Base-by-base conservation (phyloP, 2,888 invertebrate species). In the Phania funesta region DNA sequence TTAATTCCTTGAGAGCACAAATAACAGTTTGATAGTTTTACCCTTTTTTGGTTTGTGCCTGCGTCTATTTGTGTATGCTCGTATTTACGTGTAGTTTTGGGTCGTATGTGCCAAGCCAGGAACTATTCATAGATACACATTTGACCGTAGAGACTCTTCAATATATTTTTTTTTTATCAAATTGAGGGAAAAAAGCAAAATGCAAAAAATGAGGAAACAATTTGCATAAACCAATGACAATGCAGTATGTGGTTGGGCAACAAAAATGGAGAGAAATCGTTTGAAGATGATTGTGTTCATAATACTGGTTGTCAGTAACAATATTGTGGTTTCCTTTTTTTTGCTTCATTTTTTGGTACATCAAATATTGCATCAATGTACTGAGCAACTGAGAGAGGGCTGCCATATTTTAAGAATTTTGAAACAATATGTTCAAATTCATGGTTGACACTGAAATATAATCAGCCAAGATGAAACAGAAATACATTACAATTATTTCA, bases 201-300 rank as follows among this genome's bases (percentile, higher is more conserved):
- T 56, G 41, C 29, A 46, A 68, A 54, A 71, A 50, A 44, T 24
- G 7, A 32, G 1, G n/a, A 13, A 56, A 73, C 48, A 64, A 38
- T 70, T 58, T 78, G 50, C 74, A 78, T 70, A 78, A 82, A 75
- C 82, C 82, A 82, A 78, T 82, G 82, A 70, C 82, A 82, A 78
- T 82, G 82, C 78, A 78, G 82, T 75, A 70, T 82, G 82, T 75
- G 82, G 82, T 82, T 44, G 65, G 38, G 46, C 54, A 70, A 38
- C 68, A 82, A 65, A 68, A 58, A 65, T 54, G 24, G 9, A 67
- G 44, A 41, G 29, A 35, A 48, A 38, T 62, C 62, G 48, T 70
- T 78, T 71, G 38, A 20, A 48, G 22, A 71, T 71, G 71, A 71
- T 58, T 58, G 65, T 58, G 78, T 71, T 78, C 64, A 60, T 65